Evolutionary conservation across 1,140 invertebrate genomes (phyloP), one percentile per base, ranked within the genome.

Genomic region (Mya arenaria): DNA sequence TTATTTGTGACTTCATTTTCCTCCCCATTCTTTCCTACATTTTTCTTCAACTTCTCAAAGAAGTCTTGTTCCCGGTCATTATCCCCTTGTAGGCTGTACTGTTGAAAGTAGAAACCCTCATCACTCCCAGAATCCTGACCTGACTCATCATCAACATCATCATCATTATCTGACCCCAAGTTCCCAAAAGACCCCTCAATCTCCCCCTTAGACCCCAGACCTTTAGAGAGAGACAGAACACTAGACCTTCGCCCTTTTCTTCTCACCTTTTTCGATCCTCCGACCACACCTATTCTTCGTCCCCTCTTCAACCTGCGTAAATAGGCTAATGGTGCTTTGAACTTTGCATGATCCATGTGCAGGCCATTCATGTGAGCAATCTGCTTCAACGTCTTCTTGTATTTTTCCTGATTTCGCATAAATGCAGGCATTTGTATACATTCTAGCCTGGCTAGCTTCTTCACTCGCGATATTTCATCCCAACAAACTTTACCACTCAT

Each of bases 401-500:
- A 92, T 25, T 86, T 84, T 23, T 86, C 84, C 77, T 91, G 85
- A 82, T 92, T 88, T 71, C 83, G 83, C 90, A 92, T 90, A 73
- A 92, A 92, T 25, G 85, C 75, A 25, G 92, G 92, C 32, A 91
- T 71, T 44, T 86, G 82, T 15, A 92, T 81, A 73, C 88, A 88
- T 28, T 92, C 88, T 41, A 84, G 66, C 5, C 91, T 86, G 23
- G 89, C 89, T 25, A 92, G 56, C 34, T 91, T 86, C 60, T 90
- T 91, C 28, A 92, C 87, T 28, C 91, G 62, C 15, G 77, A 34
- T 28, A 92, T 58, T 74, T 93, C 92, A 86, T 92, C 91, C n/a
- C 82, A 74, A 74, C 91, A 92, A 23, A 93, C 84, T 84, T 92
- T 92, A 15, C 92, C 92, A 75, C 86, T 86, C 88, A 91, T 91